Conservation (phyloP, 2,888 invertebrate species). For the Ligdia adustata region DNA sequence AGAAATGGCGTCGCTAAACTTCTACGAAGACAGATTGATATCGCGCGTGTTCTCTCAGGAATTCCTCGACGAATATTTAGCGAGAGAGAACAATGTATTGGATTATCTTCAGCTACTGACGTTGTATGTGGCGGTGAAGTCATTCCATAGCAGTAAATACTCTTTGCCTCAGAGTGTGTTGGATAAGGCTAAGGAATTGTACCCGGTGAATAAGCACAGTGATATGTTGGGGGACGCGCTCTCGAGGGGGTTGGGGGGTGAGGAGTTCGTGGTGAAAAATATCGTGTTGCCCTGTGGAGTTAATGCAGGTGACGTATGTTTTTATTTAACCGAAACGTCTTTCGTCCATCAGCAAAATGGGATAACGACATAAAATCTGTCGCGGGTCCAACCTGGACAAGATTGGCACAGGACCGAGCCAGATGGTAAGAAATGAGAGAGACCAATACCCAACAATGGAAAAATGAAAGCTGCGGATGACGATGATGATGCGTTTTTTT, state of each 20-base stretch:
- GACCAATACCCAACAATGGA: too few relatives aligned
- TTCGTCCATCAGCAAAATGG: too few relatives aligned
- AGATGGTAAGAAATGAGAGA: too few relatives aligned
- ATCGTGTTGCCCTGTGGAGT: conserved; percentile 82
- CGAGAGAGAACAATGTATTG: conserved; percentile 60
- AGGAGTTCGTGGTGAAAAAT: conserved; percentile 78
- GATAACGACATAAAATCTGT: too few relatives aligned
- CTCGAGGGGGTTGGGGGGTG: conserved; percentile 82
- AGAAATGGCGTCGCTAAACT: conserved; percentile 83
- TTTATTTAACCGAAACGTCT: background rate
- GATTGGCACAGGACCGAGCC: too few relatives aligned
- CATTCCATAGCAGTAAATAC: conserved; percentile 67
- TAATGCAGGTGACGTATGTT: conserved; percentile 72
- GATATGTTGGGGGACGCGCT: conserved; percentile 75
- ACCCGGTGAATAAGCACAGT: conserved; percentile 55
- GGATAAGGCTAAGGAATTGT: conserved; percentile 56
- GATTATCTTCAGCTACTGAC: conserved; percentile 79
- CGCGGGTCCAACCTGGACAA: too few relatives aligned
- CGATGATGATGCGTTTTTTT: too few relatives aligned
- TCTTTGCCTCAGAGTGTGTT: conserved; percentile 66
- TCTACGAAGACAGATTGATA: conserved; percentile 82
- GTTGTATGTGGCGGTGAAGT: conserved; percentile 81
- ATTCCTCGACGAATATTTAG: conserved; percentile 68
- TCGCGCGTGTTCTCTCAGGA: conserved; percentile 76
- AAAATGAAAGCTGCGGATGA: too few relatives aligned